phyloP scores from a whole-genome alignment of 2,797 vertebrate species.

The Phaenicophaeus curvirostris region DNA sequence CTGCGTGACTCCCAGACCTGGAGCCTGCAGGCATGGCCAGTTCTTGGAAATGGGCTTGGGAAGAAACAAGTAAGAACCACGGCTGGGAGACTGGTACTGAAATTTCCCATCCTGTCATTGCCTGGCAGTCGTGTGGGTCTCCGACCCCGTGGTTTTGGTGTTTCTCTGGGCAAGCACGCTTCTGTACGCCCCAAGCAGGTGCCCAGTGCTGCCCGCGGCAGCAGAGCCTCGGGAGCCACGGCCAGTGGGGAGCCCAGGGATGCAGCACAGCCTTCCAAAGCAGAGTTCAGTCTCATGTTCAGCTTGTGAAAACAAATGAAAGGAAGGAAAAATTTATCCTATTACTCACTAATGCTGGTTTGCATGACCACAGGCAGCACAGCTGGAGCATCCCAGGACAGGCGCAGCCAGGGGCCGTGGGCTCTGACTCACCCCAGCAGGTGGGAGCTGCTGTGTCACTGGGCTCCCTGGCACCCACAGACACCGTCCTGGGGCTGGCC shows the following conservation, averaged over 20 bases:
- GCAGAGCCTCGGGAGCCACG: accelerated
- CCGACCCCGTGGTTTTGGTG: accelerated
- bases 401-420: accelerated
- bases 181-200: accelerated
- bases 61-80: neutral
- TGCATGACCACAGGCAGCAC: accelerated
- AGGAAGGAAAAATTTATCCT: neutral
- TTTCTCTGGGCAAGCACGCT: neutral
- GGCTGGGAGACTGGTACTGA: accelerated
- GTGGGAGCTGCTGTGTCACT: neutral
- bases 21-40: neutral
- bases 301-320: neutral
- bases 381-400: neutral
- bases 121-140: neutral
- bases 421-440: neutral
- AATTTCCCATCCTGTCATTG: neutral
- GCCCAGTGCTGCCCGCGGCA: accelerated
- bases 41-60: neutral
- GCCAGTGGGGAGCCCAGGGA: accelerated
- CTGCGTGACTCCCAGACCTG: neutral
- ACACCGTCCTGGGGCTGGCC: accelerated
- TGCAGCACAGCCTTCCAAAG: neutral
- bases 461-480: neutral
- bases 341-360: neutral
- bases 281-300: neutral